These are phyloP conservation scores for Diaphora mendica DNA, from an alignment of 2,888 invertebrate species.

Conservation along the genomic window DNA sequence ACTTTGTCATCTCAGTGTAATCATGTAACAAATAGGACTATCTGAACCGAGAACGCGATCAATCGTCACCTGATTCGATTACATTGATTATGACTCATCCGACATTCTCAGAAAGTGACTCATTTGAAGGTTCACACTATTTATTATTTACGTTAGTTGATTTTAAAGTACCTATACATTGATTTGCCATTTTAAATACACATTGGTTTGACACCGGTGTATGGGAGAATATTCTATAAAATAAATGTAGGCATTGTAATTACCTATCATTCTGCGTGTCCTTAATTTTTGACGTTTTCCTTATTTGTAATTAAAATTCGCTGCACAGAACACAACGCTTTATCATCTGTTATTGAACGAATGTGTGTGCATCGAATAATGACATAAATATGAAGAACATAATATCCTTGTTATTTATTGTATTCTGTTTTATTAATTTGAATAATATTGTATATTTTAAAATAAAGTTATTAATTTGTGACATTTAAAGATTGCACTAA, in stretches of 20 bases:
- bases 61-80: slow-evolving; percentile 49
- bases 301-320: slow-evolving; percentile 30
- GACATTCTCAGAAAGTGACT: slow-evolving; percentile 46
- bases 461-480: not conserved
- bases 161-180: slow-evolving; percentile 33
- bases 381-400: not conserved
- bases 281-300: slow-evolving; percentile 26
- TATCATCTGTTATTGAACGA: slow-evolving; percentile 9
- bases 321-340: slow-evolving; percentile 10
- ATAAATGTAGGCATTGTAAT: slow-evolving; percentile 1
- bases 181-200: slow-evolving; percentile 16
- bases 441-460: not conserved
- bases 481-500: not conserved
- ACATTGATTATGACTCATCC: slow-evolving; percentile 44
- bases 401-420: not conserved
- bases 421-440: not conserved
- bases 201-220: slow-evolving; percentile 22
- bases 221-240: slow-evolving; percentile 20
- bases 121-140: slow-evolving; percentile 36
- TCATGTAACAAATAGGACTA: slow-evolving; percentile 36
- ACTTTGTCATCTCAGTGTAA: slow-evolving; percentile 28
- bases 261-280: not conserved
- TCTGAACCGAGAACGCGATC: slow-evolving; percentile 36
- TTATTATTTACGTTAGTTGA: slow-evolving; percentile 29
- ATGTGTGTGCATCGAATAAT: slow-evolving; percentile 2